Evolutionary conservation across 2,113 vertebrate genomes (phyloP), one percentile per base, ranked within the genome.

Genomic region (Proterorhinus semilunaris): DNA sequence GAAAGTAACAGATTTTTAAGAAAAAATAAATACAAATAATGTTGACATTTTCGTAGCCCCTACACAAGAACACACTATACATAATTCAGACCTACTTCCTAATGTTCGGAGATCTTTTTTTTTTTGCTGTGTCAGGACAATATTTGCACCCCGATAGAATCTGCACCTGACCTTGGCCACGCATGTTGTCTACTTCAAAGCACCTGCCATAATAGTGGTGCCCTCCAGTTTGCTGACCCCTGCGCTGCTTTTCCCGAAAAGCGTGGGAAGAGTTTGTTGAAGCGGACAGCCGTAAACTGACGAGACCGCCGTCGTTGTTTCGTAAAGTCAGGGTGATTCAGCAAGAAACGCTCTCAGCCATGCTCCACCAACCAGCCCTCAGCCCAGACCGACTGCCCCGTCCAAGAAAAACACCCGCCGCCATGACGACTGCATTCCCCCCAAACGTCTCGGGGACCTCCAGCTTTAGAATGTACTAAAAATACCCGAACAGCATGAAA

Each of bases 311-410:
- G 78, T 76, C 69, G 74, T 51, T 55, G 78, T 84, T 89, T 89
- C 81, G 83, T 88, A 74, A 86, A 92, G 91, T 92, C 92, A 93
- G 50, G 68, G 91, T 93, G 93, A 93, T 93, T 93, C 93, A 93
- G 93, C 93, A 93, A 86, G 87, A 91, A 79, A 47, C 48, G 65
- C 58, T 49, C 58, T 49, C 61, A 71, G 72, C 73, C 72, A 70
- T 58, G 79, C 81, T 78, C 80, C 49, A 8, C 81, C 43, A 58
- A 74, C 46, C 16, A 76, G 47, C 64, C 6, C 55, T 43, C 64
- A 52, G 51, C 6, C 51, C 53, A 27, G 53, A 27, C 53, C 27
- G 17, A 51, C 55, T 49, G 69, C 21, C 67, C 50, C 55, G 71
- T 51, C 67, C 57, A 51, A 47, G 36, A 71, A 75, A 74, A 21